Base-by-base conservation (phyloP, 2,888 invertebrate genomes). In the Leptopilina myrica region DNA sequence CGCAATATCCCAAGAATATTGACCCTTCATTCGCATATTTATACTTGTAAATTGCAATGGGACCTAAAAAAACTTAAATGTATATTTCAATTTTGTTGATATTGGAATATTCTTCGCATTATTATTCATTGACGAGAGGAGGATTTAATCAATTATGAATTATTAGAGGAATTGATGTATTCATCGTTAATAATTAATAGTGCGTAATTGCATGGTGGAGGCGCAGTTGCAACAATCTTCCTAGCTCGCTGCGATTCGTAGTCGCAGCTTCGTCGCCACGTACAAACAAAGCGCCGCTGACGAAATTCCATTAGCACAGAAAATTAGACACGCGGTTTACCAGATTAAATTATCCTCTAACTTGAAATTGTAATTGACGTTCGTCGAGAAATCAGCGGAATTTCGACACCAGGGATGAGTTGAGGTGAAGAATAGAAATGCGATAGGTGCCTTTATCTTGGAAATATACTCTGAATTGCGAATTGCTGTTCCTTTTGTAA, bases 301-400 rank as follows among this genome's bases (percentile, higher is more conserved):
- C 49, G 49, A 53, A 53, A 53, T 69, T 53, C 53, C 53, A 53
- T 69, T 69, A 53, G 49, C 26, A 69, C 14, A 14, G 69, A 53
- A 69, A 69, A 69, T 69, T 69, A 69, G 69, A 69, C 53, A 69
- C 14, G 26, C 53, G 69, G 49, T 14, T 69, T 69, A 69, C 69
- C 26, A 1, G 53, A 69, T 69, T 53, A 69, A n/a, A 69, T 69
- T 53, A 69, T 53, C 69, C 53, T 5, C 2, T 8, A 69, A 53
- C 26, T 49, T 20, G 49, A 53, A 69, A 69, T 33, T 69, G 20
- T 69, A 69, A 69, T 69, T 69, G 69, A 53, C 69, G 14, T 69
- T 69, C 53, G 49, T 69, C 69, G 53, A 53, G 53, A 69, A 53
- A 53, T 53, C 20, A 69, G 14, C 26, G 26, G 26, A n/a, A 53